Evolutionary conservation across 2,888 invertebrate species (phyloP).

Genomic region (Lacanobia wlatinum): DNA sequence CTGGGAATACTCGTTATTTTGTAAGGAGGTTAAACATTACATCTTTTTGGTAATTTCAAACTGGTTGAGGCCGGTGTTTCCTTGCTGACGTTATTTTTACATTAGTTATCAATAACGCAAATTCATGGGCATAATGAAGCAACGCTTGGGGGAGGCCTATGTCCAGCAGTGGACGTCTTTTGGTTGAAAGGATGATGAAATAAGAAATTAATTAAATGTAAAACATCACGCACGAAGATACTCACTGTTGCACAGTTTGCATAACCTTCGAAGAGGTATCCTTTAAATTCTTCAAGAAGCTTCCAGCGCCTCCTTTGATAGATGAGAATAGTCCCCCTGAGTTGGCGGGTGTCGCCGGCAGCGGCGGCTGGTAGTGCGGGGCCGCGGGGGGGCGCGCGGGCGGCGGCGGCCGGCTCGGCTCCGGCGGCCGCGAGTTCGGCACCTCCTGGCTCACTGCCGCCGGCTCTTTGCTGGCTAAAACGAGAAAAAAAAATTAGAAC

Average conservation of each 20-base stretch:
- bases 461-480: constrained; percentile 81
- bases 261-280: constrained; percentile 99
- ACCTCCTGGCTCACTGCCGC: constrained; percentile 75
- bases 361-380: constrained; percentile 78
- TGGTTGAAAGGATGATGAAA: neutral
- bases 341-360: constrained; percentile 75
- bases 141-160: too few species aligned
- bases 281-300: constrained; percentile 97
- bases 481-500: constrained; percentile 25
- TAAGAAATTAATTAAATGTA: neutral
- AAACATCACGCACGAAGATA: neutral
- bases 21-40: too few species aligned
- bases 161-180: too few species aligned
- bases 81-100: too few species aligned
- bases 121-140: too few species aligned
- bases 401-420: constrained; percentile 82
- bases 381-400: constrained; percentile 78
- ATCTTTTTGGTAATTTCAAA: too few species aligned
- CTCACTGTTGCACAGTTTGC: constrained; percentile 98
- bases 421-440: constrained; percentile 79
- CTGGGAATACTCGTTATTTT: too few species aligned
- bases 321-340: constrained; percentile 95
- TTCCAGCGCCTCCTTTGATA: constrained; percentile 97
- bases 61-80: too few species aligned
- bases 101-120: too few species aligned